Evolutionary conservation across 2,888 invertebrate genomes (phyloP), one percentile per base, ranked within the genome.

Genomic region (Synergus laeviventris): DNA sequence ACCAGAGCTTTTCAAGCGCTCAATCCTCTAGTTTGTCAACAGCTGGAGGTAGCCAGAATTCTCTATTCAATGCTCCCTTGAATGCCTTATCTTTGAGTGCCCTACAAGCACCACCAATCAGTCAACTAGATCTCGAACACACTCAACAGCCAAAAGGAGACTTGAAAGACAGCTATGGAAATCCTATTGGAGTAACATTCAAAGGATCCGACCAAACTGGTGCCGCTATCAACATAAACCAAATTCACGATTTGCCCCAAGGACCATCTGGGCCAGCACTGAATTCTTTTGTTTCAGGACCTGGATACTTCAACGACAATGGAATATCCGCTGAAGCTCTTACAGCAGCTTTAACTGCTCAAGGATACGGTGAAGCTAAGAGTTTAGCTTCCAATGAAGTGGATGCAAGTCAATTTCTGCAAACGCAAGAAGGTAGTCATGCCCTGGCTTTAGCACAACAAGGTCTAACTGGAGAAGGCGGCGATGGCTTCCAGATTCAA

Each of bases 161-260:
- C 39, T 80, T 88, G 12, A 90, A 87, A 74, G 89, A 91, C 73
- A 90, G 90, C 75, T 91, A 91, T 45, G 91, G 90, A 0, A 87
- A 89, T 77, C 86, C 87, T 0, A 75, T 90, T 5, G 86, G 85
- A 54, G 73, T 81, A 18, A 79, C 77, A 9, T 86, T 76, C 39
- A 81, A 81, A 4, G 76, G 78, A 2, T 56, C 81, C 9, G 82
- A 82, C 11, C 78, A 80, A 24, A 77, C 82, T 12, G 78, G 75
- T 45, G 77, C 76, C 31, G 56, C 76, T n/a, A 45, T 56, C 2
- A 75, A 75, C 70, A 78, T 76, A 2, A 81, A 82, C 76, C 80
- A 81, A 12, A 66, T 81, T 14, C 84, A 83, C 24, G 45, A 66
- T 42, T 56, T 81, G 1, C 79, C 79, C 4, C 60, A 38, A 11